A percentile compares a stretch with the other conserved stretches of the same genome.
These are phyloP conservation scores for Gallinago paraguaiae DNA, from an alignment of 2,113 vertebrate species.

Conservation along the genomic window DNA sequence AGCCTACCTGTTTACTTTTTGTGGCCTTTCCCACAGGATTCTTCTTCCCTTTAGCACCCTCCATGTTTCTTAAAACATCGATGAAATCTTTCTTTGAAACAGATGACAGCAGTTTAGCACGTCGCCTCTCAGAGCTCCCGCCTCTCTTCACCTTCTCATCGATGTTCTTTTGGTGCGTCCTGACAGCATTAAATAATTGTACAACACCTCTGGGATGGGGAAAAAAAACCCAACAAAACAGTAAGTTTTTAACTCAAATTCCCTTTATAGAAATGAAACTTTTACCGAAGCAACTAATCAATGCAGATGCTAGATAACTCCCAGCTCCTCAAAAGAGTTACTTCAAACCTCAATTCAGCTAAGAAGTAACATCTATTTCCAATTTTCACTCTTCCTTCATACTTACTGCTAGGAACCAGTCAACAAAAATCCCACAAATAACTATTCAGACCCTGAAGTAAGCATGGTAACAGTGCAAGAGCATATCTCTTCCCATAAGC, in stretches of 20 bases:
- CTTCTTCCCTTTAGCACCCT: slow-evolving; percentile 40
- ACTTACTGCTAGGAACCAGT: background rate
- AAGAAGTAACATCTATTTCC: background rate
- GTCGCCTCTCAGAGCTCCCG: slow-evolving; percentile 86
- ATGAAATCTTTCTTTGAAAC: slow-evolving; percentile 96
- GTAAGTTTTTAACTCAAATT: background rate
- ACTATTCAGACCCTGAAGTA: background rate
- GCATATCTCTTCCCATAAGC: background rate
- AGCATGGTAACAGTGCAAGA: background rate
- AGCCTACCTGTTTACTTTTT: slow-evolving; percentile 71
- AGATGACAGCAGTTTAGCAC: slow-evolving; percentile 85
- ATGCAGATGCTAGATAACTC: background rate
- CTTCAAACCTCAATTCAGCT: background rate
- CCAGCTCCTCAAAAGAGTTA: background rate
- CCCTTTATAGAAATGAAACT: background rate
- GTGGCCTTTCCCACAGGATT: slow-evolving; percentile 2
- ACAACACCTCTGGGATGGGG: slow-evolving; percentile 84
- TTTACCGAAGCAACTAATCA: background rate
- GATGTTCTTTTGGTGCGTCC: slow-evolving; percentile 86
- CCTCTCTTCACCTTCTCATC: slow-evolving; percentile 85
- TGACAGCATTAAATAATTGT: slow-evolving; percentile 93
- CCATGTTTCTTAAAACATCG: slow-evolving; percentile 80
- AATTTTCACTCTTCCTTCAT: background rate
- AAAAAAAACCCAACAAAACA: background rate
- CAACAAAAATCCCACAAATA: background rate